A percentile compares a stretch with the other conserved stretches of the same genome.
These are phyloP conservation scores for Heliothis virescens DNA, from an alignment of 1,140 invertebrate species.

Conservation along the genomic window DNA sequence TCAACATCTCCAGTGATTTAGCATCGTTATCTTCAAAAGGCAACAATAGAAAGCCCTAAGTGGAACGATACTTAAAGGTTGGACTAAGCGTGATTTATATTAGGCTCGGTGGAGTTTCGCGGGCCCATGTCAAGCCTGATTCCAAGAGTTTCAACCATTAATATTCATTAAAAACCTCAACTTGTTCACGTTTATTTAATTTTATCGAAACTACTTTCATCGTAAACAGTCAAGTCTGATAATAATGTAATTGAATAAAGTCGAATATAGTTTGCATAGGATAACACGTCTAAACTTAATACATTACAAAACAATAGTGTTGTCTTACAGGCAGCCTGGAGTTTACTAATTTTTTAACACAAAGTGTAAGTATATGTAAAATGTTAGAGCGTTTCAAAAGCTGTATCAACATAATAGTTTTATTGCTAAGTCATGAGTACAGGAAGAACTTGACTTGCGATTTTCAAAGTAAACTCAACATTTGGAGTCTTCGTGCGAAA, in stretches of 20 bases:
- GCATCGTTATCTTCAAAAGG: constrained; percentile 46
- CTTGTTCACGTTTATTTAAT: constrained; percentile 75
- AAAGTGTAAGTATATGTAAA: neutral
- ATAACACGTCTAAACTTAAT: constrained; percentile 17
- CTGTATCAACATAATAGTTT: neutral
- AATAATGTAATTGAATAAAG: constrained; percentile 25
- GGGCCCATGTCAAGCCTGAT: constrained; percentile 76
- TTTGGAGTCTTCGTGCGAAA: constrained; percentile 22
- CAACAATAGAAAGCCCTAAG: constrained; percentile 59
- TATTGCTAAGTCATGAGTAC: neutral
- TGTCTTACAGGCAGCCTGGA: neutral
- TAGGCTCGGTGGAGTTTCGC: constrained; percentile 65
- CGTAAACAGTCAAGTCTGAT: constrained; percentile 14
- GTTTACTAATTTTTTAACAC: neutral
- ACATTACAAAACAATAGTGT: constrained; percentile 11
- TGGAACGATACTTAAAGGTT: constrained; percentile 60
- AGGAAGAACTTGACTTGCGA: constrained; percentile 10
- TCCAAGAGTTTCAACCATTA: constrained; percentile 76
- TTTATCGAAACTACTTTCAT: constrained; percentile 64
- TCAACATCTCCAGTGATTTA: constrained; percentile 12
- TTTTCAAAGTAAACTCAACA: constrained; percentile 16
- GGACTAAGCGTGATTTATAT: constrained; percentile 78
- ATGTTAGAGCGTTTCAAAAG: neutral
- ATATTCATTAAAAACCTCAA: constrained; percentile 79
- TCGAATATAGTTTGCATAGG: neutral